Evolutionary conservation across 1,140 invertebrate species (phyloP), one percentile per base, ranked within the genome.

Genomic region (Trinorchestia longiramus): DNA sequence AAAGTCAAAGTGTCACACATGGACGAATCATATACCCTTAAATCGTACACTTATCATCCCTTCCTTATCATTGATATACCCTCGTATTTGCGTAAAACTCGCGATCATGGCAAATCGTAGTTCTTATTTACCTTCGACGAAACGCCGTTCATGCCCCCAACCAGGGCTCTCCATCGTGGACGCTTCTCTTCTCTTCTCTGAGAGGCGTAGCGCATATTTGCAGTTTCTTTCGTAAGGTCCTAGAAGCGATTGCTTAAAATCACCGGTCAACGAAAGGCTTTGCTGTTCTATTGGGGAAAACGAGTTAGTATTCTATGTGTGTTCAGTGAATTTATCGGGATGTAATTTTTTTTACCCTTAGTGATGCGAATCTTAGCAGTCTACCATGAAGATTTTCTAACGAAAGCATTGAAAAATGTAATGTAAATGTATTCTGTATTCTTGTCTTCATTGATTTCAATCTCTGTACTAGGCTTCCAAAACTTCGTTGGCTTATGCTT

Each of bases 241-340:
- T 42, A 41, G 44, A 45, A 40, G 44, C 92, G 92, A 94, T 94
- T 44, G 44, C 43, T 28, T 40, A 94, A 94, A 94, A 94, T 94
- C 92, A 94, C 92, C 43, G 92, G 92, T 94, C 92, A 94, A 94
- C 92, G 92, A 94, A 94, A 44, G 92, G 92, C 44, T 94, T 94
- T 94, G 44, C 92, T 94, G 92, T 94, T 94, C 44, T 90, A 94
- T 94, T 19, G 92, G 92, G 92, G 44, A 94, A 77, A 94, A 11
- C 44, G 92, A 44, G 92, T 94, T 94, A n/a, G 40, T 94, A 94
- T 36, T 94, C 92, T 8, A 40, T 94, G 92, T 94, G 92, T 94
- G 92, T 47, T 94, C 92, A 94, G 92, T 94, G 92, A 94, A 43
- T 94, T 94, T 94, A 45, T 40, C 43, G 92, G 92, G 43, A 45